phyloP scores from a whole-genome alignment of 2,888 invertebrate species.

The Tenodera sinensis region DNA sequence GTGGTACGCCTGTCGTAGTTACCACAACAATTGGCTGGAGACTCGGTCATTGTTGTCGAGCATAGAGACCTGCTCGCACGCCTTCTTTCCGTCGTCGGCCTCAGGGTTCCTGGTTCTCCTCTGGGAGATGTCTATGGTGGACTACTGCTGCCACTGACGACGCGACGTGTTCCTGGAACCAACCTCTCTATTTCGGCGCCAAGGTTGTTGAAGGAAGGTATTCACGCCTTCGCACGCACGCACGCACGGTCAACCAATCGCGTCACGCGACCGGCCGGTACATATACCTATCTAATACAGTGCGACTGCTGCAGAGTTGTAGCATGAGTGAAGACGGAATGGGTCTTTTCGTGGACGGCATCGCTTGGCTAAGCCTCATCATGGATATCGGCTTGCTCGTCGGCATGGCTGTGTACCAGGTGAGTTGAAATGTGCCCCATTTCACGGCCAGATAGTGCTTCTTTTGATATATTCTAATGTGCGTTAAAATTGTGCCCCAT shows the following conservation, averaged over 20 bases:
- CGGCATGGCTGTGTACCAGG: slow-evolving; percentile 22
- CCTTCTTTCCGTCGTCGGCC: slow-evolving; percentile 28
- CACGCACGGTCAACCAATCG: neutral
- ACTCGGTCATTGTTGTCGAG: slow-evolving; percentile 14
- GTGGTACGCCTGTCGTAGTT: neutral
- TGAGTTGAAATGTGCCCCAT: neutral
- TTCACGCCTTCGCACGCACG: neutral
- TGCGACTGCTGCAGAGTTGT: neutral
- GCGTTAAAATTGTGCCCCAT: too few species aligned
- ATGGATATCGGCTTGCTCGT: slow-evolving; percentile 23
- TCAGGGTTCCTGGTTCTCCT: slow-evolving; percentile 29
- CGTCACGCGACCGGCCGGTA: neutral
- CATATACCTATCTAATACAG: neutral
- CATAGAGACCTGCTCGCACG: slow-evolving; percentile 11
- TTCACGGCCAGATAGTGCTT: too few species aligned
- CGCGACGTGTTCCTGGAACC: neutral
- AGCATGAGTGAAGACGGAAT: neutral
- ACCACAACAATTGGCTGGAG: slow-evolving; percentile 19
- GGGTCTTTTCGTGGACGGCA: slow-evolving; percentile 18
- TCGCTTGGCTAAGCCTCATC: slow-evolving; percentile 22
- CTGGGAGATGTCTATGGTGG: slow-evolving; percentile 33
- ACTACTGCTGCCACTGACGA: slow-evolving; percentile 32
- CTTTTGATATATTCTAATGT: too few species aligned
- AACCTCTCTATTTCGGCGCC: neutral
- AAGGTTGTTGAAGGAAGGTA: neutral